Evolutionary conservation across 2,888 invertebrate species (phyloP), one percentile per base, ranked within the genome.

Genomic region (Laspeyria flexula): DNA sequence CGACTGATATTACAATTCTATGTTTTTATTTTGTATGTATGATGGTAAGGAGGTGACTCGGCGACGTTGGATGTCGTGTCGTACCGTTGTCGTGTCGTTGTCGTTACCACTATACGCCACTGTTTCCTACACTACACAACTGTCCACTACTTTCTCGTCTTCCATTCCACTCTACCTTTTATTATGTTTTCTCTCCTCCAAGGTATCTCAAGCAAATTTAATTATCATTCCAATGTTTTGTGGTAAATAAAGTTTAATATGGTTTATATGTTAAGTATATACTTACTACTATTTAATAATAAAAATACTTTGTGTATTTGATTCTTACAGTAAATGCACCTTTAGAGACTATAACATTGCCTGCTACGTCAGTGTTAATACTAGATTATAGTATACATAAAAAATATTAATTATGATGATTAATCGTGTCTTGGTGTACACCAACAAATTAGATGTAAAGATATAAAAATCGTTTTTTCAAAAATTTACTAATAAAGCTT

Each of bases 151-250:
- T 72, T 38, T 70, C 56, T 72, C 43, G 71, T 81, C 80, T 83
- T 85, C 85, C 79, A 78, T 58, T 65, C 58, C 60, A 60, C 70
- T 45, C 51, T 55, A 47, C 59, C 55, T 55, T 50, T 53, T 69
- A 60, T 67, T 58, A 65, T 52, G 68, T 18, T 76, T 73, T 57
- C 51, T 64, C 46, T 65, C 68, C 63, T 62, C 60, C 63, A 73
- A 78, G 70, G 75, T 75, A 67, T 76, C 74, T 85, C 90, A 91
- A 92, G 91, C 91, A 92, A 91, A 91, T 92, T 92, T 91, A 91
- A 88, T 77, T 89, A 89, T 90, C 85, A 65, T 64, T 75, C 70
- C 60, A 75, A 73, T 77, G 71, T 76, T 75, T 77, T 77, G 73
- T 83, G 80, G 82, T 79, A 78, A 71, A 77, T 74, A 75, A 61